Conservation (phyloP, 1,140 invertebrate genomes). For the Polyergus mexicanus region DNA sequence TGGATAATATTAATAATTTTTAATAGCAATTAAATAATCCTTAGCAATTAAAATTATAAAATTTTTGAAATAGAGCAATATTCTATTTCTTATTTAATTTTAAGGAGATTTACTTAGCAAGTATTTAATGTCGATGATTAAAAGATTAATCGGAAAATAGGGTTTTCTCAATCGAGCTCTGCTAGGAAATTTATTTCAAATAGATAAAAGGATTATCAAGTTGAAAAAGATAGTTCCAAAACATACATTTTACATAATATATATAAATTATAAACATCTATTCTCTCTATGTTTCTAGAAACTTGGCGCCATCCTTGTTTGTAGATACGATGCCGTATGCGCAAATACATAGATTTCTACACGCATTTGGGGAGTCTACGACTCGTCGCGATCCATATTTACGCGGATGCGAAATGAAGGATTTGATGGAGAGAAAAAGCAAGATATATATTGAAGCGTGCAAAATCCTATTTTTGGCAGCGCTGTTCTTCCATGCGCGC, state of each 20-base stretch:
- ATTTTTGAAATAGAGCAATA: background rate
- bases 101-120: background rate
- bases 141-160: background rate
- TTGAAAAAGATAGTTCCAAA: background rate
- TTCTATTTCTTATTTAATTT: background rate
- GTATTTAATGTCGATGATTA: background rate
- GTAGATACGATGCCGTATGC: background rate
- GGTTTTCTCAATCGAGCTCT: background rate
- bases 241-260: background rate
- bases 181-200: background rate
- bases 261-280: conserved; percentile 16
- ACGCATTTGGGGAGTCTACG: background rate
- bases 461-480: conserved; percentile 21
- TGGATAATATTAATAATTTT: conserved; percentile 8
- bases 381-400: conserved; percentile 39
- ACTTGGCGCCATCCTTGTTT: background rate
- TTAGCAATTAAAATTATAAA: background rate
- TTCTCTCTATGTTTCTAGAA: background rate
- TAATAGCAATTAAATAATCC: too few relatives aligned
- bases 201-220: background rate
- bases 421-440: conserved; percentile 45
- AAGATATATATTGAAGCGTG: conserved; percentile 10
- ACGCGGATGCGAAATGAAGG: background rate
- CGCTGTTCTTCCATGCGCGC: background rate
- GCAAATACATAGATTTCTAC: conserved; percentile 8